Evolutionary conservation across 2,797 vertebrate genomes (phyloP), one percentile per base, ranked within the genome.

Genomic region (Esox masquinongy): DNA sequence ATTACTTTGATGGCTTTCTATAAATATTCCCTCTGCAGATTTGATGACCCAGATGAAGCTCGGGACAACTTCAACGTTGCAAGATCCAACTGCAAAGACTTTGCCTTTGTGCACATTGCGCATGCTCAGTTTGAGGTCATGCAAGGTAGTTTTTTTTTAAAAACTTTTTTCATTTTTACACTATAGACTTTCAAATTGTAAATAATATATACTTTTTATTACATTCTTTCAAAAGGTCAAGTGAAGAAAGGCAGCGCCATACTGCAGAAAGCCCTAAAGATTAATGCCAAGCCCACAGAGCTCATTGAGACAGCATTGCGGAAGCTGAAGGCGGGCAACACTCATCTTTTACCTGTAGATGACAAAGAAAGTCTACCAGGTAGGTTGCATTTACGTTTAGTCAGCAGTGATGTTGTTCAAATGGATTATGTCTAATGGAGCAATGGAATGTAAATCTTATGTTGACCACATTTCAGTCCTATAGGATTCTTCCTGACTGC

Each of bases 61-160:
- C 90, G 91, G 59, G 97, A 99, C 85, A 92, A 97, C 77, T 99
- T 99, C 85, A 95, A 96, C 49, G 92, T 98, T 79, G 96, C 96
- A 74, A 93, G 92, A 86, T 92, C 96, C 74, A 97, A 96, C 86
- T 96, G 96, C 92, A 99, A 97, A 93, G 94, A 86, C 72, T 97
- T 97, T 93, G 95, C 97, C 75, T 97, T 99, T 85, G 97, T 99
- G 74, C 97, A 98, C 36, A 78, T 97, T 75, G 96, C 97, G 84
- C 95, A 98, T 87, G 97, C 97, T 68, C 97, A 99, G 70, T 99
- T 97, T 92, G 96, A 97, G 86, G 88, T 95, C 19, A 94, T 94
- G 68, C 96, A 96, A 95, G 98, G 98, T 98, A 75, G 7, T 17
- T 31, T 5, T 31, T 14, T 29, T 64, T n/a, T n/a, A 19, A n/a